Evolutionary conservation across 2,797 vertebrate species (phyloP), one percentile per base, ranked within the genome.

Genomic region (Harpagifer antarcticus): DNA sequence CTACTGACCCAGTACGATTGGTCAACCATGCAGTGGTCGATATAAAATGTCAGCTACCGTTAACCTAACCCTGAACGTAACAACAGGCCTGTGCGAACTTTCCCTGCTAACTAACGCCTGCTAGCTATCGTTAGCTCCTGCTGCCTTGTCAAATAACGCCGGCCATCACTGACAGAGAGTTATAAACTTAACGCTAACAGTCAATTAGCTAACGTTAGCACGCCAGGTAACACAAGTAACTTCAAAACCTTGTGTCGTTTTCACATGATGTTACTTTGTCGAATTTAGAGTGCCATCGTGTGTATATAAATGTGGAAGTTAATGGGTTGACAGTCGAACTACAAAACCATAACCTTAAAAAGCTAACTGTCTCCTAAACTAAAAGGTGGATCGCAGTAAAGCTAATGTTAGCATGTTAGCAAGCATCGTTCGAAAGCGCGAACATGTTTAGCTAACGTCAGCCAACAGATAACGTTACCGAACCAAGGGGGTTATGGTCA

Each of bases 351-450:
- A 45, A 74, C 68, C 48, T 69, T 61, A 42, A 47, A 68, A 68
- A 66, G 70, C 62, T 65, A 37, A 37, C 33, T 37, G 53, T 62
- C 17, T 76, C 59, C n/a, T 43, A 49, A 47, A 68, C 67, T 37
- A 37, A 79, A 72, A 83, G 79, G 73, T 81, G 80, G 81, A 57
- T 72, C 81, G 84, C 71, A 68, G 23, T 50, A n/a, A 56, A 67
- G 89, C 88, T 89, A 83, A 56, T 10, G 71, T 66, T 90, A 86
- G 81, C 86, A 27, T 67, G 79, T 69, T 85, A 87, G 85, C 83
- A 59, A 70, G 72, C 83, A 83, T 85, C 89, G 83, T 56, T 82
- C 37, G 81, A 90, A 89, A 93, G 93, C 93, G 93, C 93, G 87
- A 94, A 94, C 76, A 90, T 69, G 85, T 81, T 80, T 72, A 79